Evolutionary conservation across 2,888 invertebrate genomes (phyloP), one percentile per base, ranked within the genome.

Genomic region (Rhagium mordax): DNA sequence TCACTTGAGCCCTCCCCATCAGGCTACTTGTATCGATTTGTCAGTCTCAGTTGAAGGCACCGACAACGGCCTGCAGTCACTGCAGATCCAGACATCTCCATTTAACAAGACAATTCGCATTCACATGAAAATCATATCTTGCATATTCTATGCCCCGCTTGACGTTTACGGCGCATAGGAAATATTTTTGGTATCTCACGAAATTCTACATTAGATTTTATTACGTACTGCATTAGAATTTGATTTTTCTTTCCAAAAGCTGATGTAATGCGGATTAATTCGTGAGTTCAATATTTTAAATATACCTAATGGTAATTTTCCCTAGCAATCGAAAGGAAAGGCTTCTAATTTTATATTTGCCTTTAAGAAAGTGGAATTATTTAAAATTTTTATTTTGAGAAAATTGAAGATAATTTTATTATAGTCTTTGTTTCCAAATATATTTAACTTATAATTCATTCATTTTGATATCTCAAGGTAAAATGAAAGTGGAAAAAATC

Each of bases 21-120:
- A 82, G 82, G 82, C 82, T 79, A 82, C 83, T 84, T 83, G 84
- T 85, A 85, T 85, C 84, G 85, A 85, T 85, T 85, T 84, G 84
- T 83, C 82, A 77, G 77, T 77, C 74, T 74, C 80, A 81, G 77
- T 76, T 71, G 77, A 77, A 74, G 70, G 78, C 80, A 77, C 76
- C 78, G 75, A 81, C 80, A 81, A 80, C 81, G 81, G 79, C 79
- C 81, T 83, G 82, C 83, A 81, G 83, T 82, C 83, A 70, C 74
- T 78, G 76, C 76, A 72, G 78, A 76, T 79, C 79, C 79, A 80
- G 81, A 81, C 80, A 78, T 78, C 79, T 81, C 79, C 77, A 81
- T 81, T 81, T 79, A 67, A 57, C 51, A 47, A 24, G 53, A 57
- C 55, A 21, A 24, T 57, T 67, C 67, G 41, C 67, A 67, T 67